Percentiles rank a stretch among this genome's conserved stretches.
Conservation (phyloP, 2,113 vertebrate genomes). For the Scalopus aquaticus region DNA sequence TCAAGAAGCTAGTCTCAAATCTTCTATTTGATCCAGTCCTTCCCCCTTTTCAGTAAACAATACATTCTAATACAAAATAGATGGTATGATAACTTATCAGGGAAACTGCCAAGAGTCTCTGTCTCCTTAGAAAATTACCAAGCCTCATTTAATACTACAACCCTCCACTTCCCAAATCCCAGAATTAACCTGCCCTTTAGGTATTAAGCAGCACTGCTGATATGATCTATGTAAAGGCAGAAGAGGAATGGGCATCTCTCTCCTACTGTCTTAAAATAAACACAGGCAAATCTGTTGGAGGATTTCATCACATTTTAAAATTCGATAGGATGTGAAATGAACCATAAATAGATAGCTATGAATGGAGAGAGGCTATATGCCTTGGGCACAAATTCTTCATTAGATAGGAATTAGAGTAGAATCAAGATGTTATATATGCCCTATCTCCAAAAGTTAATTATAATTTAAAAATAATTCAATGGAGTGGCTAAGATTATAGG, state of each 20-base stretch:
- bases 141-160: conserved; percentile 40
- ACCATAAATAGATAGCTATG: conserved; percentile 14
- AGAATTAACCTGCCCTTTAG: conserved; percentile 14
- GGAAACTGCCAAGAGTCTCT: conserved; percentile 21
- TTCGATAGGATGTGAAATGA: conserved; percentile 47
- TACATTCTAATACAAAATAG: conserved; percentile 59
- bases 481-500: conserved; percentile 46
- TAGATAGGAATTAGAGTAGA: conserved; percentile 67
- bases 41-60: conserved; percentile 27
- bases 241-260: conserved; percentile 36
- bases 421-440: conserved; percentile 40
- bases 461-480: conserved; percentile 62
- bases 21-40: background rate
- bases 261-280: conserved; percentile 48
- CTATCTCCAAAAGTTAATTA: conserved; percentile 57
- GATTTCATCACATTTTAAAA: conserved; percentile 63
- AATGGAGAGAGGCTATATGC: background rate
- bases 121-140: conserved; percentile 58
- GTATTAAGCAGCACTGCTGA: conserved; percentile 42
- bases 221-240: conserved; percentile 44
- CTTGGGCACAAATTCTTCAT: conserved; percentile 59
- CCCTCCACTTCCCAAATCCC: conserved; percentile 41
- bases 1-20: background rate
- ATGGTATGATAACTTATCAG: conserved; percentile 60
- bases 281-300: conserved; percentile 15